Percentiles rank a stretch among this genome's conserved stretches.
Conservation (phyloP, 2,888 invertebrate species). For the Lasioglossum lativentre region DNA sequence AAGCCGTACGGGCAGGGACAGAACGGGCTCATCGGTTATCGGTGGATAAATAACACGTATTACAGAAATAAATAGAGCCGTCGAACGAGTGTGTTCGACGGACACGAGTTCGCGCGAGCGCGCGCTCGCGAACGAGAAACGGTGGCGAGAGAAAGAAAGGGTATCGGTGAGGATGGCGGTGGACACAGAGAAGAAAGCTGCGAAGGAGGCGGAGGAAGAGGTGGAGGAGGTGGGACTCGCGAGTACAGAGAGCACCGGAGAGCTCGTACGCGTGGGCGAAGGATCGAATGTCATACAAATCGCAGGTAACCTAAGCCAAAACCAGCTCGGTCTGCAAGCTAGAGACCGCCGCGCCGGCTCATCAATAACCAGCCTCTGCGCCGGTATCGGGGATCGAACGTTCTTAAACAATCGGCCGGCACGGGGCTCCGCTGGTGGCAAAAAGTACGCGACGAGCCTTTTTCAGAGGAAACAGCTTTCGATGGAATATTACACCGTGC, state of each 20-base stretch:
- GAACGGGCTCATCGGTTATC: conserved; percentile 47
- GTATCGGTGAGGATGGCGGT: conserved; percentile 26
- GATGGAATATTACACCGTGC: conserved; percentile 49
- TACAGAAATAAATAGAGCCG: conserved; percentile 81
- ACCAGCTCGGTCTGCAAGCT: conserved; percentile 71
- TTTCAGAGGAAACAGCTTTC: conserved; percentile 49
- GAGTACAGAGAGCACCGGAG: conserved; percentile 61
- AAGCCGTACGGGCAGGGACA: conserved; percentile 38
- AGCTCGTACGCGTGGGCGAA: conserved; percentile 75
- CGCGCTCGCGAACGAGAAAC: conserved; percentile 30
- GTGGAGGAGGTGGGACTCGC: conserved; percentile 48
- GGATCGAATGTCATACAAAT: conserved; percentile 83
- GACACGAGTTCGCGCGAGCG: conserved; percentile 44
- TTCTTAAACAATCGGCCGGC: conserved; percentile 66
- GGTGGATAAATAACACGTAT: conserved; percentile 69
- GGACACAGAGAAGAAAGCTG: conserved; percentile 24
- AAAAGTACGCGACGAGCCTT: conserved; percentile 58
- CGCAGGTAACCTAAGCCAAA: conserved; percentile 82
- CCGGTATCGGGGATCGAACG: conserved; percentile 69
- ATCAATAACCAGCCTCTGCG: conserved; percentile 77
- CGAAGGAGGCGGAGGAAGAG: conserved; percentile 12
- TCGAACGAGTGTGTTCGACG: conserved; percentile 73
- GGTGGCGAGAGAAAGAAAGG: conserved; percentile 53
- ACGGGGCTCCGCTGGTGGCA: conserved; percentile 40
- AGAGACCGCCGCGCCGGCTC: conserved; percentile 65